Evolutionary conservation across 2,797 vertebrate genomes (phyloP), one percentile per base, ranked within the genome.

Genomic region (Simalia tracyae): DNA sequence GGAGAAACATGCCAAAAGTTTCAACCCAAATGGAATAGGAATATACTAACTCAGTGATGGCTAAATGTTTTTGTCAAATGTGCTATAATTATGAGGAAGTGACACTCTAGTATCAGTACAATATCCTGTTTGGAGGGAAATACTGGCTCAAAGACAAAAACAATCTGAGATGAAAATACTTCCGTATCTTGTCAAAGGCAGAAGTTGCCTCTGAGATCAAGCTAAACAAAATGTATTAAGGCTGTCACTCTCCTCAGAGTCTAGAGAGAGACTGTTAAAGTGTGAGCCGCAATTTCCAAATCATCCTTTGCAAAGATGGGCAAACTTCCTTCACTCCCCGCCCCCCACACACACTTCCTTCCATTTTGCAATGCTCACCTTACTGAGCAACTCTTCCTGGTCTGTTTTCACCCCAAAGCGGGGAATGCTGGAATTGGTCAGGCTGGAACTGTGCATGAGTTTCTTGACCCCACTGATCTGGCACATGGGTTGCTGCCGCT

Each of bases 381-480:
- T 97, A 93, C 97, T 98, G 96, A 99, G 97, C 81, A 97, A 96
- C 2, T 99, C 99, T 96, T 99, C 98, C 36, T 99, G 98, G 92
- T 99, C 98, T 0, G 98, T 99, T 97, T 98, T 98, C 92, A 99
- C 98, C 54, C 98, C 98, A 22, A 98, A 99, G 91, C 98, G 98
- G 89, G 99, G 98, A 96, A 98, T 94, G 95, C 97, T 97, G 86
- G 98, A 97, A 95, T 98, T 98, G 57, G 97, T 98, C 95, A 98
- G 97, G 97, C 98, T 98, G 95, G 98, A 98, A 93, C 98, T 98
- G 96, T 98, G 98, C 2, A 96, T 98, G 90, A 98, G 97, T 95
- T 98, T 99, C 97, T 98, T 98, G 94, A 99, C 98, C 0, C 99
- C 98, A 1, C 98, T 99, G 97, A 99, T 99, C 96, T 99, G 98